Percentiles rank a stretch among this genome's conserved stretches.
Conservation (phyloP, 1,140 invertebrate species). For the Aleiodes sp. region DNA sequence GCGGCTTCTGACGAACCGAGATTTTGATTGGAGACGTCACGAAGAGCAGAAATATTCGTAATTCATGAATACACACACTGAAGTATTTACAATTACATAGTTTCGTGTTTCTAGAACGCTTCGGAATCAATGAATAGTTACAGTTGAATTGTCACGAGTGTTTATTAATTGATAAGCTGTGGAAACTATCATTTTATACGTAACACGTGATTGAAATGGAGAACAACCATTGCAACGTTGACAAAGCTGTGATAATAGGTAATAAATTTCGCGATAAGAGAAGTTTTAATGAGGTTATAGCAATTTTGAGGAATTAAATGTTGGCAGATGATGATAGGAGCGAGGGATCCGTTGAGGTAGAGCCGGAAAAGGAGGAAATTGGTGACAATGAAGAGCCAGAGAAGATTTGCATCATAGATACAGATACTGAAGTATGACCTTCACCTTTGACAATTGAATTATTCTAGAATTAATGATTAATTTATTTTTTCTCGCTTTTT, state of each 20-base stretch:
- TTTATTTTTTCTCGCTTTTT: conserved; percentile 24
- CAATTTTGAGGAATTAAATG: neutral
- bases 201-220: conserved; percentile 6
- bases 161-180: too few relatives aligned
- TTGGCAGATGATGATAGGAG: conserved; percentile 48
- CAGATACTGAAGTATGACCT: conserved; percentile 54
- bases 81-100: too few relatives aligned
- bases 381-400: conserved; percentile 49
- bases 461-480: too few relatives aligned
- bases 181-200: too few relatives aligned
- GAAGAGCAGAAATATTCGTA: too few relatives aligned
- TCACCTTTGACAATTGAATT: too few relatives aligned
- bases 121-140: too few relatives aligned
- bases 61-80: too few relatives aligned
- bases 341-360: conserved; percentile 44
- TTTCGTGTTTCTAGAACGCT: too few relatives aligned
- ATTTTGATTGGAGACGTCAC: too few relatives aligned
- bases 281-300: neutral
- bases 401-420: conserved; percentile 60
- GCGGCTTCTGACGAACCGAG: too few relatives aligned
- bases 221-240: neutral
- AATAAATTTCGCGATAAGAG: neutral
- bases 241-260: conserved; percentile 11
- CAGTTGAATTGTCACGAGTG: too few relatives aligned
- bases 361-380: conserved; percentile 43